Conservation (phyloP, 2,113 vertebrate species). For the Cheilinus undulatus region DNA sequence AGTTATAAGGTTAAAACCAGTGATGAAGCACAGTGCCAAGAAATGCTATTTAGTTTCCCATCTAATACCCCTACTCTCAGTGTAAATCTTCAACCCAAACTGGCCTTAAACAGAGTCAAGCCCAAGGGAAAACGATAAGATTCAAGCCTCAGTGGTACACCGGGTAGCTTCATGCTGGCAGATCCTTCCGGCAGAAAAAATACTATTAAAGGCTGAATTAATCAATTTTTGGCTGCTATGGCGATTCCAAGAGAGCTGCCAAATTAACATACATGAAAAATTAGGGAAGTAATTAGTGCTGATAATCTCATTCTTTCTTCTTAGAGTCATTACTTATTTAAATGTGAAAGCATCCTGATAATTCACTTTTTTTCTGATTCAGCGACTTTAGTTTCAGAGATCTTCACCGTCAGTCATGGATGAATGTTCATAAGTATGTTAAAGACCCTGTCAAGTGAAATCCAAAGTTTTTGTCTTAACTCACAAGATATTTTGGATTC, state of each 20-base stretch:
- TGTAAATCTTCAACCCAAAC: too few species aligned
- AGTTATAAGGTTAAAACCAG: slow-evolving; percentile 37
- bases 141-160: slow-evolving; percentile 29
- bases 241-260: not conserved
- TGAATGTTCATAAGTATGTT: too few species aligned
- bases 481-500: too few species aligned
- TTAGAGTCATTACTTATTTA: not conserved
- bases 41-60: slow-evolving; percentile 48
- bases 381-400: too few species aligned
- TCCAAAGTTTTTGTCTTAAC: too few species aligned
- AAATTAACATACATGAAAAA: not conserved
- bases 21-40: slow-evolving; percentile 31
- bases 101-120: too few species aligned
- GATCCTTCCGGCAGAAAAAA: slow-evolving; percentile 20
- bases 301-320: not conserved
- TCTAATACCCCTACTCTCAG: slow-evolving; percentile 29
- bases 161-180: slow-evolving; percentile 7
- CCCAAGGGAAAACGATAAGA: slow-evolving; percentile 41
- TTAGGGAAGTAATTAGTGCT: too few species aligned
- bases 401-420: too few species aligned
- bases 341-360: too few species aligned
- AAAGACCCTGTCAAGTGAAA: too few species aligned
- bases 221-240: not conserved
- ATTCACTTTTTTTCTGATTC: too few species aligned
- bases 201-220: slow-evolving; percentile 23